Evolutionary conservation across 2,888 invertebrate species (phyloP), one percentile per base, ranked within the genome.

Genomic region (Phalera bucephala): DNA sequence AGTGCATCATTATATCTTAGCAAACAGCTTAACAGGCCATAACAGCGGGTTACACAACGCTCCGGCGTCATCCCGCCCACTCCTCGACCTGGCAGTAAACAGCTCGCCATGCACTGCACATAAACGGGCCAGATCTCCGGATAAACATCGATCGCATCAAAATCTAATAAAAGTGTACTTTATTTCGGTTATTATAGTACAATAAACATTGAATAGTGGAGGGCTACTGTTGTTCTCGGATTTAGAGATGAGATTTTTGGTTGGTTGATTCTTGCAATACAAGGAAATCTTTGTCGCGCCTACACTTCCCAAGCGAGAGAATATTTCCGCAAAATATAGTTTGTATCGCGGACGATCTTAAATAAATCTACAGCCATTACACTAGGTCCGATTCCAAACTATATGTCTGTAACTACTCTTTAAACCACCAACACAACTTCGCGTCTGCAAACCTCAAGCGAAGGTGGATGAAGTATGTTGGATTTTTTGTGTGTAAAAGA

Each of bases 141-240:
- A 83, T 84, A 84, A 83, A 84, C 81, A 80, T 60, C 66, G 57
- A 74, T 72, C 71, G 66, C 72, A 80, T 80, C 77, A 71, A 73
- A 77, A 65, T 72, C 63, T 66, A 73, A 79, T 80, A 78, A 81
- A 80, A 79, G 65, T 65, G 74, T 75, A 77, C 81, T 76, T 79
- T 70, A 73, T 73, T 65, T 69, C 72, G 66, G 81, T 82, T 84
- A 88, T 84, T 80, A 84, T 77, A 69, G 66, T 69, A 62, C 76
- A 80, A 82, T 87, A 87, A 87, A 27, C 27, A 27, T 27, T 27
- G 14, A 27, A 9, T 14, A 14, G 3, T 14, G 17, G 29, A n/a
- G 17, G 68, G 7, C 17, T 19, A 29, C 29, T 19, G 2, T 3
- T 1, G 2, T 19, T 29, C 11, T 2, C 2, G 22, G 2, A 2